Base-by-base conservation (phyloP, 1,140 invertebrate genomes). In the Hormaphis cornu region DNA sequence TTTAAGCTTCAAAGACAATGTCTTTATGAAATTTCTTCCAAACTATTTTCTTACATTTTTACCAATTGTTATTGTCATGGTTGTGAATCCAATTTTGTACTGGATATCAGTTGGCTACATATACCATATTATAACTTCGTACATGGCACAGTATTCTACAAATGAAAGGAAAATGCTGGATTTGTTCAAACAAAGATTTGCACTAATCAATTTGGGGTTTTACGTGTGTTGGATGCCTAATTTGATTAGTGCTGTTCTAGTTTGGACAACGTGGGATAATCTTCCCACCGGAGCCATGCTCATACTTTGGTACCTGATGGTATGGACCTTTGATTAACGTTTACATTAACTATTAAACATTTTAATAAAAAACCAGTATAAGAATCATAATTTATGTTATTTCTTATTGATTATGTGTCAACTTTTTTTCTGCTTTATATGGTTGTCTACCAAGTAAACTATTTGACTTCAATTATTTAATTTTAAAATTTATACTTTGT, bases 221-320 rank as follows among this genome's bases (percentile, higher is more conserved):
- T 90, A 89, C 75, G 71, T 90, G 20, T 91, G 89, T 75, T 91
- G 89, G 89, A 71, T 88, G 44, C 89, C 89, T 12, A 91, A 91
- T 79, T 76, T 91, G 18, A 79, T 90, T 7, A 90, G 89, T 76
- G 87, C 86, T 9, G 76, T 89, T 53, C 75, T 91, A 12, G 74
- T 91, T 7, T 91, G 89, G 88, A 84, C 82, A 1, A 79, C 87
- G 70, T 90, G 88, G 89, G 85, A 86, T 72, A 78, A 86, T 70
- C 79, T 89, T 58, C 88, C 88, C 5, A 78, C 82, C 12, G 83
- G 81, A 74, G 77, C 85, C 12, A 82, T 90, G n/a, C 82, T 89
- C 46, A 79, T 78, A 63, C 76, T 89, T 28, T 90, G 89, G 89
- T 90, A 90, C 74, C 82, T 88, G 44, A 91, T 90, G 89, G 89